Evolutionary conservation across 2,888 invertebrate species (phyloP).

Genomic region (Lysandra coridon): DNA sequence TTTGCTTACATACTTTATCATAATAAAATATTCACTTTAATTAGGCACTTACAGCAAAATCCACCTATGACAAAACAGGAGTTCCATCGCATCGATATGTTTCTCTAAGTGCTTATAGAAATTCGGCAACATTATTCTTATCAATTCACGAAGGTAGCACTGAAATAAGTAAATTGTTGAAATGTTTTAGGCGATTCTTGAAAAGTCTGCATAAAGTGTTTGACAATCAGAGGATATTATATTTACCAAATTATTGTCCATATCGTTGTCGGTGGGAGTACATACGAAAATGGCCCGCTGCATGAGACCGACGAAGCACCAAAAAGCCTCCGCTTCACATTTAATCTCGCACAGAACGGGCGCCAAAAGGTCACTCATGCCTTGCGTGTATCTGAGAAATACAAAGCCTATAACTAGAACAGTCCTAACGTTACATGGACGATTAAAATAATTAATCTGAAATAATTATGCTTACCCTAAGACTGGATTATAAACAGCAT

Average conservation of each 20-base stretch:
- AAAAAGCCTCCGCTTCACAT: slow-evolving; percentile 97
- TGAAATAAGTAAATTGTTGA: slow-evolving; percentile 50
- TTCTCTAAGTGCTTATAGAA: slow-evolving; percentile 92
- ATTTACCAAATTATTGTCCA: slow-evolving; percentile 92
- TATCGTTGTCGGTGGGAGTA: slow-evolving; percentile 95
- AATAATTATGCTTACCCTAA: slow-evolving; percentile 81
- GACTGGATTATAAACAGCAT: slow-evolving; percentile 93
- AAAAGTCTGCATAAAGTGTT: not conserved
- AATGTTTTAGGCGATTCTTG: not conserved
- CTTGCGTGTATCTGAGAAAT: slow-evolving; percentile 87
- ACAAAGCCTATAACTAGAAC: slow-evolving; percentile 25
- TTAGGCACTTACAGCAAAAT: slow-evolving; percentile 87
- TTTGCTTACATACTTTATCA: no score
- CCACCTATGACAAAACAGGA: slow-evolving; percentile 97
- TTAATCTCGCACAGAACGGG: slow-evolving; percentile 96
- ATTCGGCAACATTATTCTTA: slow-evolving; percentile 93
- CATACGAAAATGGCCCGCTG: slow-evolving; percentile 96
- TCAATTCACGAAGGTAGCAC: slow-evolving; percentile 92
- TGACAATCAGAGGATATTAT: not conserved
- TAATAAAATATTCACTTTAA: not conserved
- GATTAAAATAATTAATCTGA: not conserved
- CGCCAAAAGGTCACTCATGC: slow-evolving; percentile 97
- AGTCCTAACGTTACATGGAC: slow-evolving; percentile 20
- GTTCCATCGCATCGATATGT: slow-evolving; percentile 92
- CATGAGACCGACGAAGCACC: slow-evolving; percentile 99